Percentiles rank a stretch among this genome's conserved stretches.
These are phyloP conservation scores for Andrena bucephala DNA, from an alignment of 2,888 invertebrate genomes.

Conservation along the genomic window DNA sequence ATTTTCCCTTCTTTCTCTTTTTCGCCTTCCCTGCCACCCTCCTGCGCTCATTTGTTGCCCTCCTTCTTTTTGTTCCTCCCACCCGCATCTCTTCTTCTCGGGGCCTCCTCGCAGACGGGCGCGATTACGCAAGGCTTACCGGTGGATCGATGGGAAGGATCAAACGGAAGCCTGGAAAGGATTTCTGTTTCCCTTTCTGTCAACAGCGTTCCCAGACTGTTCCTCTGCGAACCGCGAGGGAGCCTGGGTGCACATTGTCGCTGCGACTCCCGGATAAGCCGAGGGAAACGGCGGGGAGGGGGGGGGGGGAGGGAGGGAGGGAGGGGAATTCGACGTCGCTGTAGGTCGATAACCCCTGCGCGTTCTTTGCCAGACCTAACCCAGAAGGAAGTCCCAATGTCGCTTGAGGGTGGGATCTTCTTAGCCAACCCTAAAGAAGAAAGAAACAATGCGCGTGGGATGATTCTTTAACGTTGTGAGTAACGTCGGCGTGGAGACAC, in stretches of 20 bases:
- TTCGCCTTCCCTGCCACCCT: slow-evolving; percentile 11
- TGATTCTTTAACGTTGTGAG: neutral
- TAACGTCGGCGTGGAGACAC: neutral
- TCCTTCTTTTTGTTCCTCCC: neutral
- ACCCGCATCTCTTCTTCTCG: neutral
- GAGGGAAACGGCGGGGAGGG: slow-evolving; percentile 10
- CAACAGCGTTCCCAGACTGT: neutral
- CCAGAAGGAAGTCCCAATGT: slow-evolving; percentile 23
- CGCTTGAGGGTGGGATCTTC: slow-evolving; percentile 1
- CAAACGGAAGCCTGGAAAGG: neutral
- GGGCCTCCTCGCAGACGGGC: neutral
- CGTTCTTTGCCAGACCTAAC: slow-evolving; percentile 43
- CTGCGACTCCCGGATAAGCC: neutral
- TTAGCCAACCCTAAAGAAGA: neutral
- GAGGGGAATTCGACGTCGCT: slow-evolving; percentile 32
- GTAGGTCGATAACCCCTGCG: slow-evolving; percentile 57
- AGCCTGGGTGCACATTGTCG: too few species aligned
- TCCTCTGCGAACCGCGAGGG: neutral
- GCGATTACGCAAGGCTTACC: slow-evolving; percentile 49
- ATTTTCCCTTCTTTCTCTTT: slow-evolving; percentile 37
- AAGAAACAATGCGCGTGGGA: neutral
- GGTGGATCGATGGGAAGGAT: neutral
- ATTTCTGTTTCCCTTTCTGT: neutral
- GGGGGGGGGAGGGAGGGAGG: slow-evolving; percentile 6
- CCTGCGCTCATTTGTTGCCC: slow-evolving; percentile 36